Percentiles rank a stretch among this genome's conserved stretches.
phyloP scores from a whole-genome alignment of 2,113 vertebrate genomes.

The Eonycteris spelaea region DNA sequence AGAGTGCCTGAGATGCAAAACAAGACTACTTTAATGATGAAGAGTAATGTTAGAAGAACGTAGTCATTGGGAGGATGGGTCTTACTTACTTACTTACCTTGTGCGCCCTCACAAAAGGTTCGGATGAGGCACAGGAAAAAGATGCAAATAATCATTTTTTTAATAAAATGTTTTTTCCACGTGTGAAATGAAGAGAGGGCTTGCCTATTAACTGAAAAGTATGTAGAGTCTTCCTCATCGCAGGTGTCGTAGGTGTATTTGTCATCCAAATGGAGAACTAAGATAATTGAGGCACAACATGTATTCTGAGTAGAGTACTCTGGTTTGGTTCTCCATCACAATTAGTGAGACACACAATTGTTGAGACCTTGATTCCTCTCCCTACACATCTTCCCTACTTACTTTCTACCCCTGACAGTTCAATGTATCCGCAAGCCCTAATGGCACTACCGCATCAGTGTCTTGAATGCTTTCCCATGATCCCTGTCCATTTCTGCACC shows the following conservation, averaged over 20 bases:
- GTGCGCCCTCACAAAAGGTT: neutral
- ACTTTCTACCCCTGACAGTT: neutral
- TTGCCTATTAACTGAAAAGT: neutral
- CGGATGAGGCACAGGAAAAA: neutral
- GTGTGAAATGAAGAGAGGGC: neutral
- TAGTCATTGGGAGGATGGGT: neutral
- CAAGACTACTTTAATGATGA: neutral
- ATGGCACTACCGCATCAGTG: fast-evolving
- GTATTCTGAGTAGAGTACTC: neutral
- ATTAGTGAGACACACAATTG: neutral
- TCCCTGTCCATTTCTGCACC: neutral
- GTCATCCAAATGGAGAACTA: neutral
- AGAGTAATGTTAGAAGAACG: neutral
- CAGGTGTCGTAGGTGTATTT: neutral
- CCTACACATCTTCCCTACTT: neutral
- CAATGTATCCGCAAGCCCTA: neutral
- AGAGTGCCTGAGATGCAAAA: neutral
- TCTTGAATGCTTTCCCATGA: neutral
- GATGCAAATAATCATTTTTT: neutral
- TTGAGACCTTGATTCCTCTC: neutral
- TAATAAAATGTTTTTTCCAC: neutral
- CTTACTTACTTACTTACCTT: neutral
- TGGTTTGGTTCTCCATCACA: neutral
- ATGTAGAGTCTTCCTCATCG: neutral
- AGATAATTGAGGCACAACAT: neutral